Percentiles rank a stretch among this genome's conserved stretches.
Conservation (phyloP, 2,113 vertebrate genomes). For the Acinonyx jubatus region DNA sequence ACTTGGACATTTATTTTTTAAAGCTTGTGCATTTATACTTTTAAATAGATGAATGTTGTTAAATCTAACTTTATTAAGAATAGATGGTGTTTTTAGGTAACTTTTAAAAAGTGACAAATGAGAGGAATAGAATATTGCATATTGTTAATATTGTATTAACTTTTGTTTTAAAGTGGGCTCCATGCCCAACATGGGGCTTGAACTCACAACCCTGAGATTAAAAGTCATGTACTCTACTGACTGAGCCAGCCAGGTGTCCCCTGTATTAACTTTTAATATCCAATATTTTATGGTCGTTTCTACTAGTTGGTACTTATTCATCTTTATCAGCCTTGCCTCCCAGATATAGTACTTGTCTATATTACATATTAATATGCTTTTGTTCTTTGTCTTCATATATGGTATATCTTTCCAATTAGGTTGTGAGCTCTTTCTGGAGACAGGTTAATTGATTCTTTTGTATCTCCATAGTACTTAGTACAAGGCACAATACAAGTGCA, state of each 20-base stretch:
- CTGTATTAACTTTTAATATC: not conserved
- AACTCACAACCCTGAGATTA: too few relatives aligned
- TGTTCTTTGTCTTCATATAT: not conserved
- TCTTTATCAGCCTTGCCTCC: not conserved
- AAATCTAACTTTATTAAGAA: conserved; percentile 21
- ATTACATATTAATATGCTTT: not conserved
- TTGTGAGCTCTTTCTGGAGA: not conserved
- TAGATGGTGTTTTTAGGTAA: not conserved
- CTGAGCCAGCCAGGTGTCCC: too few relatives aligned
- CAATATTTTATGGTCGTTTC: not conserved
- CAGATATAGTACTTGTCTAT: not conserved
- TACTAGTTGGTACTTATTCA: not conserved
- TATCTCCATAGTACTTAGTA: not conserved
- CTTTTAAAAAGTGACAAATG: not conserved
- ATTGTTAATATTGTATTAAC: not conserved
- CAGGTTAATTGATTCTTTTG: not conserved
- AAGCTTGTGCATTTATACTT: not conserved
- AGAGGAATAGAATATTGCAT: not conserved
- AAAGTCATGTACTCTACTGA: too few relatives aligned
- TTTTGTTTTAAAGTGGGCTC: not conserved
- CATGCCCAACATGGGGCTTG: too few relatives aligned
- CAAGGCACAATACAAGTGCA: not conserved
- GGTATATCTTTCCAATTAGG: not conserved
- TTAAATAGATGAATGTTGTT: not conserved
- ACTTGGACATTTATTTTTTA: not conserved